phyloP scores from a whole-genome alignment of 2,888 invertebrate species.

The Caenorhabditis drosophilae region DNA sequence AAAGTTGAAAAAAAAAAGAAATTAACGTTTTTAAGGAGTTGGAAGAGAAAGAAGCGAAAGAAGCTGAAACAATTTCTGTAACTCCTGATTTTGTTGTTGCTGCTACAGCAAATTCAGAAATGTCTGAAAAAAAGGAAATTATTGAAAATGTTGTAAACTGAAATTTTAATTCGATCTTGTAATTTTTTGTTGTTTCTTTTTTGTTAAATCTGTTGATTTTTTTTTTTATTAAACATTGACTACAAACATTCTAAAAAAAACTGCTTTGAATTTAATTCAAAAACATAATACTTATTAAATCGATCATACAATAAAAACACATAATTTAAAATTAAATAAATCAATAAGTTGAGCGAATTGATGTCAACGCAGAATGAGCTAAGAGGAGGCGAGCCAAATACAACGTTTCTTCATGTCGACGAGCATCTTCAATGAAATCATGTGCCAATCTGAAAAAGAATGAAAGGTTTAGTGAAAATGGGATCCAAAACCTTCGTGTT shows the following conservation, averaged over 20 bases:
- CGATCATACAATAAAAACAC: too few species aligned
- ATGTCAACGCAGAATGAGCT: conserved; percentile 45
- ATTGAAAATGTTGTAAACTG: conserved; percentile 3
- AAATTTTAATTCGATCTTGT: neutral
- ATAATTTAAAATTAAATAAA: neutral
- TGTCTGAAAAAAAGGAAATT: conserved; percentile 14
- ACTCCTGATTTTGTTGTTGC: too few species aligned
- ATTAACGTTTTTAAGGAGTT: too few species aligned
- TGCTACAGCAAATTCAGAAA: too few species aligned
- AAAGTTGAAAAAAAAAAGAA: too few species aligned
- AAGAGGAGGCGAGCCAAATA: conserved; percentile 41
- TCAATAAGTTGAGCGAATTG: conserved; percentile 47
- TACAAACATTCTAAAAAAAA: too few species aligned
- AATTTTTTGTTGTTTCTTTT: conserved; percentile 8
- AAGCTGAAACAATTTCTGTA: too few species aligned
- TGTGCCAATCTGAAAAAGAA: conserved; percentile 27
- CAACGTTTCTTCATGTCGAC: conserved; percentile 47
- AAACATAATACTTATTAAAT: too few species aligned
- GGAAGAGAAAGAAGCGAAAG: too few species aligned
- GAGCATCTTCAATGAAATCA: conserved; percentile 44
- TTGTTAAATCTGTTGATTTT: neutral
- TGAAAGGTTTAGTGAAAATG: neutral
- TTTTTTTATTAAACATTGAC: neutral
- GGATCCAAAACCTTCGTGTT: conserved; percentile 35
- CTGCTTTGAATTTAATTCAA: too few species aligned